Evolutionary conservation across 2,888 invertebrate species (phyloP).

Genomic region (Drosophila nigricruria): DNA sequence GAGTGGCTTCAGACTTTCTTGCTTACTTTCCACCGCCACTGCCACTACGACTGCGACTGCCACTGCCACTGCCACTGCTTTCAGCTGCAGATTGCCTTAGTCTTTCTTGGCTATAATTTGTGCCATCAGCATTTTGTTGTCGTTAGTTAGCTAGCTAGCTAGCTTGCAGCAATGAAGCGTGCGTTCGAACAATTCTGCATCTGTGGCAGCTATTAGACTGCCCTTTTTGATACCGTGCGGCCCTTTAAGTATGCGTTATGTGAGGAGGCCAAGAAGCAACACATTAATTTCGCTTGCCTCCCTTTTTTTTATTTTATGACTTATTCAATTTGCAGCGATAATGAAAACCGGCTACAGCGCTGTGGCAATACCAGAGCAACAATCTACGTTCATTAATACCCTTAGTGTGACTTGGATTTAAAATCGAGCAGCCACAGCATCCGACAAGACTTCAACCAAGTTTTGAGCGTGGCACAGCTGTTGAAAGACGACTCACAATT

Average conservation of each 20-base stretch:
- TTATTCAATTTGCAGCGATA: slow-evolving; percentile 63
- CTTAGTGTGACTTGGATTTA: slow-evolving; percentile 82
- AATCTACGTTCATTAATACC: slow-evolving; percentile 77
- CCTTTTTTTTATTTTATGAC: slow-evolving; percentile 63
- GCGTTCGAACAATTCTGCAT: slow-evolving; percentile 66
- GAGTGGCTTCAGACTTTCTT: slow-evolving; percentile 59
- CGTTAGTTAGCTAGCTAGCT: slow-evolving; percentile 50
- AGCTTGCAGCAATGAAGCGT: slow-evolving; percentile 69
- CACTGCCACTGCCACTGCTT: slow-evolving; percentile 32
- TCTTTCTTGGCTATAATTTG: slow-evolving; percentile 70
- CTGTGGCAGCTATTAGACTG: slow-evolving; percentile 49
- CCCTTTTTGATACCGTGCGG: slow-evolving; percentile 63
- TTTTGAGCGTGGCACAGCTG: slow-evolving; percentile 56
- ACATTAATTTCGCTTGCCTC: slow-evolving; percentile 60
- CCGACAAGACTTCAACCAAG: slow-evolving; percentile 32
- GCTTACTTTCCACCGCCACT: slow-evolving; percentile 68
- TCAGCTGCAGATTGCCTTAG: slow-evolving; percentile 16
- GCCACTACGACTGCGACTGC: slow-evolving; percentile 20
- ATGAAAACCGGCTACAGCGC: slow-evolving; percentile 47
- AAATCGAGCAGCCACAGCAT: slow-evolving; percentile 71
- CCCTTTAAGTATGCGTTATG: slow-evolving; percentile 6
- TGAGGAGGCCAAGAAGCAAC: slow-evolving; percentile 7
- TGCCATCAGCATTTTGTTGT: slow-evolving; percentile 77
- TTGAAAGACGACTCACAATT: slow-evolving; percentile 55
- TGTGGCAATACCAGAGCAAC: slow-evolving; percentile 28